phyloP scores from a whole-genome alignment of 2,888 invertebrate species.

The Habrosyne pyritoides region DNA sequence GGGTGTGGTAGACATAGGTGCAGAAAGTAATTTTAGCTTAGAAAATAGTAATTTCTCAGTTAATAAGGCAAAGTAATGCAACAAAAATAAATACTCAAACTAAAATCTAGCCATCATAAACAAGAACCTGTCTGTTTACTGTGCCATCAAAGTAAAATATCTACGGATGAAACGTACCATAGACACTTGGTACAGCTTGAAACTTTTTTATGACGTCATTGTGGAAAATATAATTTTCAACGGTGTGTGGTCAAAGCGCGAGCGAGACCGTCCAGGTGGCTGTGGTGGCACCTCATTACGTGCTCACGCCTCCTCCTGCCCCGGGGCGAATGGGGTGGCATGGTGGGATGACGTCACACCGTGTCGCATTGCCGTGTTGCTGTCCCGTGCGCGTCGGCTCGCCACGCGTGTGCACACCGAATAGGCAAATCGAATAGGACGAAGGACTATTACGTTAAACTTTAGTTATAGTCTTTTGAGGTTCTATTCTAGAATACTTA shows the following conservation, averaged over 20 bases:
- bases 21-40: no score
- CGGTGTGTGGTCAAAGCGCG: slow-evolving; percentile 45
- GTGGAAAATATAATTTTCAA: slow-evolving; percentile 18
- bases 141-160: not conserved
- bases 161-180: not conserved
- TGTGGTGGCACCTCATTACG: slow-evolving; percentile 44
- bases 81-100: not conserved
- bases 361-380: slow-evolving; percentile 64
- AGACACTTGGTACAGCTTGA: not conserved
- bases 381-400: slow-evolving; percentile 15
- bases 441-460: not conserved
- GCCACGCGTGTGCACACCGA: not conserved
- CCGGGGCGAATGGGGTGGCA: slow-evolving; percentile 11
- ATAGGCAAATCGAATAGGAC: not conserved
- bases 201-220: slow-evolving; percentile 6
- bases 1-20: no score
- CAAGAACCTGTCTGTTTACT: no score
- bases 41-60: not conserved
- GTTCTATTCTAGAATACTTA: not conserved
- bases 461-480: not conserved
- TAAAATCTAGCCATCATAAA: not conserved
- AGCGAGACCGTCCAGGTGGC: slow-evolving; percentile 21
- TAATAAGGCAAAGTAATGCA: not conserved
- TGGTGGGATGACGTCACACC: slow-evolving; percentile 55
- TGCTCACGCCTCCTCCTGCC: slow-evolving; percentile 14